Base-by-base conservation (phyloP, 2,797 vertebrate species). In the Paramormyrops hopkinsi region DNA sequence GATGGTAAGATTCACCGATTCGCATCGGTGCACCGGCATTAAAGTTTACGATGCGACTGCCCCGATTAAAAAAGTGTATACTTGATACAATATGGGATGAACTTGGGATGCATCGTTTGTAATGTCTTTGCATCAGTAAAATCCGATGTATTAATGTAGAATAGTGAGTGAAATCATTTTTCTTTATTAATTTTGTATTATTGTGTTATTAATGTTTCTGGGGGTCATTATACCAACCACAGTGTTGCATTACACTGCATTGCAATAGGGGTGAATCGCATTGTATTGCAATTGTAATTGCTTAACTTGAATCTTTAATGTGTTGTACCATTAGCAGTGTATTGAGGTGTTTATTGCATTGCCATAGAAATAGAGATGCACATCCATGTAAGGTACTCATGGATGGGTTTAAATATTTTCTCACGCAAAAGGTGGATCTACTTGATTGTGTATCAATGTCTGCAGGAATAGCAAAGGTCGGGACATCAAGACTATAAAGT, bases 401-500 rank as follows among this genome's bases (percentile, higher is more conserved):
- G 7, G 29, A 33, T 54, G 50, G 37, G 50, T 41, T 33, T 29
- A 86, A n/a, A 86, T 86, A 51, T 56, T 22, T 54, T n/a, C 29
- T 51, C 29, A 56, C 2, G 14, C 25, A 56, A 41, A 76, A 76
- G 69, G 12, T 76, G 37, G 19, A 48, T 44, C 94, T 69, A 14
- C 25, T 29, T 69, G 1, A 69, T 33, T 33, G 48, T 91, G 46
- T 89, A 9, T 92, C n/a, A 89, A 0, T 90, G 56, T 90, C 90
- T 90, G 37, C 92, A 97, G 98, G 94, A 98, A 97, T 92, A 99
- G 97, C 94, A 99, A 99, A 94, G 99, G 98, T 6, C 95, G 98
- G 62, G 98, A 99, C 95, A 99, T 99, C 92, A 99, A 99, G 95
- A 99, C 99, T 86, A 99, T 99, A 94, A 99, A 99, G 93, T 99